phyloP scores from a whole-genome alignment of 2,888 invertebrate species.

The Gymnocheta viridis region DNA sequence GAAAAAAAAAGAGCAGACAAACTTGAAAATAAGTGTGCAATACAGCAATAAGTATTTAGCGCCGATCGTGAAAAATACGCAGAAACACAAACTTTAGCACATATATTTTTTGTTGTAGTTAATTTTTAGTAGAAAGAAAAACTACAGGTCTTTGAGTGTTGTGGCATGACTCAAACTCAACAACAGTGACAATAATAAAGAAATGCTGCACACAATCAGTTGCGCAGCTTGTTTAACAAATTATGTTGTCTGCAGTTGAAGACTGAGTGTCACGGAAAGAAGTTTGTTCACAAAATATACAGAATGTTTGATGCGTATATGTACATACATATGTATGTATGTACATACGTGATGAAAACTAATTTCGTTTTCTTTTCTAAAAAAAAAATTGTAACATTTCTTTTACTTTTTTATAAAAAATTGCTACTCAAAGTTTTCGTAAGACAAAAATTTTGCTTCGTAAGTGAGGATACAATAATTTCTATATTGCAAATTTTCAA shows the following conservation, averaged over 20 bases:
- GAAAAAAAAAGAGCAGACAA: neutral
- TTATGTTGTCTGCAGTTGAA: neutral
- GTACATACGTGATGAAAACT: no score
- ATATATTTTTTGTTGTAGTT: neutral
- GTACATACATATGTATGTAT: neutral
- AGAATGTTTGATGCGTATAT: neutral
- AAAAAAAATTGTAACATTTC: no score
- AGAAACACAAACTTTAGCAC: neutral
- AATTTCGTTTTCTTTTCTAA: no score
- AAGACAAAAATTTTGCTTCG: no score
- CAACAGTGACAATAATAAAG: conserved; percentile 31
- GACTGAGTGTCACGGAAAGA: neutral
- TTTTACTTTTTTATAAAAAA: no score
- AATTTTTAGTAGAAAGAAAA: neutral
- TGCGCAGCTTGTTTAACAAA: conserved; percentile 28
- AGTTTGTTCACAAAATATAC: neutral
- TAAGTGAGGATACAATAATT: no score
- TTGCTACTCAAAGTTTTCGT: no score
- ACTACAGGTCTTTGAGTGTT: neutral
- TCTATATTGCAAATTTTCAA: no score
- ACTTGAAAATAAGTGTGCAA: neutral
- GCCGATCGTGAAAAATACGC: neutral
- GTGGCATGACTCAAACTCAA: conserved; percentile 26
- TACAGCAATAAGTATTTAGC: neutral
- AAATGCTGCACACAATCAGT: conserved; percentile 11